Evolutionary conservation across 2,113 vertebrate species (phyloP).

Genomic region (Engystomops pustulosus): DNA sequence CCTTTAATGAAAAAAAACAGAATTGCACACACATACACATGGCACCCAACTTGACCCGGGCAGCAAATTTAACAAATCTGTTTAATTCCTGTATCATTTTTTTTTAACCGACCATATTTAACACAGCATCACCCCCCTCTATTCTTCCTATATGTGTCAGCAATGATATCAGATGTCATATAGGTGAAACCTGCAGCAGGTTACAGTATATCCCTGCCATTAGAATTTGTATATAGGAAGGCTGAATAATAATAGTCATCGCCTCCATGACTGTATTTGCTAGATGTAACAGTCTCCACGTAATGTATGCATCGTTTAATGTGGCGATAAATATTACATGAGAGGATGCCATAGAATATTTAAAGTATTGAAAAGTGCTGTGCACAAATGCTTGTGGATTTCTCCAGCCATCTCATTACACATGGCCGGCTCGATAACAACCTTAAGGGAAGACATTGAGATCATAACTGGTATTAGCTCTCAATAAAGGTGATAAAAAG

Average conservation of each 20-base stretch:
- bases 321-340: conserved; percentile 42
- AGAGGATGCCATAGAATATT: conserved; percentile 44
- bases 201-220: not conserved
- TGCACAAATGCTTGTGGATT: conserved; percentile 38
- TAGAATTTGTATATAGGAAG: not conserved
- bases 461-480: conserved; percentile 1
- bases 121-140: not conserved
- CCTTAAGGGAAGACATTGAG: not conserved
- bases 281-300: not conserved
- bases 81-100: conserved; percentile 35
- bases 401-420: conserved; percentile 10
- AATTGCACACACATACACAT: conserved; percentile 61
- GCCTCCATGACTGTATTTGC: not conserved
- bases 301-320: conserved; percentile 52
- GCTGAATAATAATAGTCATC: not conserved
- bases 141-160: not conserved
- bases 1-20: conserved; percentile 82
- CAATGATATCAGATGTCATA: not conserved
- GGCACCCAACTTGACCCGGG: conserved; percentile 83
- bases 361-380: conserved; percentile 38
- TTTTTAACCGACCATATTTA: conserved; percentile 45
- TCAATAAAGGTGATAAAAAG: conserved; percentile 23
- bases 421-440: conserved; percentile 14
- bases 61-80: conserved; percentile 62
- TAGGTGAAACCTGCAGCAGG: not conserved